phyloP scores from a whole-genome alignment of 2,113 vertebrate species.

The Odocoileus hemionus region DNA sequence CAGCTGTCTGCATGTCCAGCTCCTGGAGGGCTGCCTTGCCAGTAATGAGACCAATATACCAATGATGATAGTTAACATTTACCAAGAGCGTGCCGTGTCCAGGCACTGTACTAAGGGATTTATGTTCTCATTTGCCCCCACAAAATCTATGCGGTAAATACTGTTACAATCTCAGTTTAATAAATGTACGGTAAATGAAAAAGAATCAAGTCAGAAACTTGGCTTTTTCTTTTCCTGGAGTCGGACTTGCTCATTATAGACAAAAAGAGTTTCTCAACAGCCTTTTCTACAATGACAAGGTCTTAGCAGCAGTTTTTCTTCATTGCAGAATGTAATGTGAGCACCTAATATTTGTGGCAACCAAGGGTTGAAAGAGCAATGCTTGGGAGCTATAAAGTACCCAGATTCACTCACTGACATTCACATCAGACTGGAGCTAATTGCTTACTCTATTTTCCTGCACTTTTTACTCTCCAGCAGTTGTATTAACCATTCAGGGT shows the following conservation, averaged over 20 bases:
- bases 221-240: background rate
- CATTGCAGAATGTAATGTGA: background rate
- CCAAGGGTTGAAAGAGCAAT: background rate
- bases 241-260: background rate
- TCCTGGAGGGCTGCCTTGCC: background rate
- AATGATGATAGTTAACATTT: background rate
- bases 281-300: background rate
- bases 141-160: background rate
- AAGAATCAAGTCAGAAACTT: background rate
- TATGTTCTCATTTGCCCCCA: background rate
- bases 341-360: background rate
- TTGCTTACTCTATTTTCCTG: background rate
- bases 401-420: background rate
- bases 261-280: background rate
- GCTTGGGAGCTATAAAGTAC: background rate
- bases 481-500: background rate
- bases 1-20: background rate
- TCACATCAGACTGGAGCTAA: background rate
- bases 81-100: background rate
- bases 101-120: background rate
- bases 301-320: conserved; percentile 1
- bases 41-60: background rate
- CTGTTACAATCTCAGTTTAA: background rate
- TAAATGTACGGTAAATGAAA: background rate
- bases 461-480: background rate